These are phyloP conservation scores for Sinocyclocheilus rhinocerous DNA, from an alignment of 2,113 vertebrate species.

Conservation along the genomic window DNA sequence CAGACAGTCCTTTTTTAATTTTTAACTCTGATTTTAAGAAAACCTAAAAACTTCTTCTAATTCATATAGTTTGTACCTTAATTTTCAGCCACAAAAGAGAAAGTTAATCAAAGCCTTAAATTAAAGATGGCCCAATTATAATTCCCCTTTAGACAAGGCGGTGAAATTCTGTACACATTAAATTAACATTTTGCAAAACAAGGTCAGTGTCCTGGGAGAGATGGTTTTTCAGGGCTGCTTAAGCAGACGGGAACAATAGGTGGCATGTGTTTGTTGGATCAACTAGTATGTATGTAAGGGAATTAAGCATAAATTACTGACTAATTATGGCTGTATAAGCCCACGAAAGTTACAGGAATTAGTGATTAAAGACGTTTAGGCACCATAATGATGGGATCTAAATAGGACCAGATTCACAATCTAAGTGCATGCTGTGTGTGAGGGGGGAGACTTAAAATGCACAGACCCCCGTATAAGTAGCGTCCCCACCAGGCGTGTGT, in stretches of 20 bases:
- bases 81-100: not conserved
- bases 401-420: constrained; percentile 39
- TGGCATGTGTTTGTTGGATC: constrained; percentile 75
- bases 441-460: constrained; percentile 19
- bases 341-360: constrained; percentile 71
- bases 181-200: constrained; percentile 74
- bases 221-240: constrained; percentile 56
- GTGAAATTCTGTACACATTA: constrained; percentile 42
- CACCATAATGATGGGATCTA: constrained; percentile 59
- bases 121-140: constrained; percentile 29
- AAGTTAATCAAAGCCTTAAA: constrained; percentile 19
- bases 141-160: constrained; percentile 40
- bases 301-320: constrained; percentile 76
- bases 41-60: not conserved
- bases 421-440: constrained; percentile 19
- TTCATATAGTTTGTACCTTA: not conserved
- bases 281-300: constrained; percentile 74
- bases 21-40: not conserved
- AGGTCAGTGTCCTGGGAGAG: constrained; percentile 66
- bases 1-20: not conserved
- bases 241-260: constrained; percentile 70
- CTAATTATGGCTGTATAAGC: constrained; percentile 76
- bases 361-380: constrained; percentile 73
- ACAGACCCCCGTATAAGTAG: constrained; percentile 39
- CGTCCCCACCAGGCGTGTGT: constrained; percentile 44